Conservation (phyloP, 2,888 invertebrate genomes). For the Orgyia antiqua region DNA sequence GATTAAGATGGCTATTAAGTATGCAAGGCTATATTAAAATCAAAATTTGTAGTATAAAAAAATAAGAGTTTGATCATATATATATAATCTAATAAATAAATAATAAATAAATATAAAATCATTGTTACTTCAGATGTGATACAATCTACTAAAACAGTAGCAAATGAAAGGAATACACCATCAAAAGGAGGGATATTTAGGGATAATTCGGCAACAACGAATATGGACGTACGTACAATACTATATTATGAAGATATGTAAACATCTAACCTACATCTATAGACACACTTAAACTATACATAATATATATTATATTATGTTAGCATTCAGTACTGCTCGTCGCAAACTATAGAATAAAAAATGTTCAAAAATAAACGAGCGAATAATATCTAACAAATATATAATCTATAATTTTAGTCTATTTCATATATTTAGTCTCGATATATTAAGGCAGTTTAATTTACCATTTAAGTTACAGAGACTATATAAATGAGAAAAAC, state of each 20-base stretch:
- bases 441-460: neutral
- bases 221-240: constrained; percentile 15
- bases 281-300: constrained; percentile 38
- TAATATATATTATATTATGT: constrained; percentile 14
- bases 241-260: constrained; percentile 30
- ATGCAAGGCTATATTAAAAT: too few species aligned
- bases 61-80: too few species aligned
- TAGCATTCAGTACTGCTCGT: constrained; percentile 50
- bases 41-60: too few species aligned
- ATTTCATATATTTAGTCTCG: neutral
- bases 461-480: neutral
- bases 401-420: constrained; percentile 15
- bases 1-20: too few species aligned
- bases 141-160: too few species aligned
- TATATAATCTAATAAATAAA: too few species aligned
- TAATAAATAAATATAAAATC: too few species aligned
- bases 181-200: too few species aligned
- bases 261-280: constrained; percentile 39
- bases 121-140: too few species aligned
- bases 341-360: constrained; percentile 25
- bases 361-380: constrained; percentile 42
- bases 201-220: constrained; percentile 8
- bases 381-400: constrained; percentile 32
- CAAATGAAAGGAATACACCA: too few species aligned
- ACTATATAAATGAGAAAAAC: neutral